These are phyloP conservation scores for Zeuzera pyrina DNA, from an alignment of 2,888 invertebrate species.

Conservation along the genomic window DNA sequence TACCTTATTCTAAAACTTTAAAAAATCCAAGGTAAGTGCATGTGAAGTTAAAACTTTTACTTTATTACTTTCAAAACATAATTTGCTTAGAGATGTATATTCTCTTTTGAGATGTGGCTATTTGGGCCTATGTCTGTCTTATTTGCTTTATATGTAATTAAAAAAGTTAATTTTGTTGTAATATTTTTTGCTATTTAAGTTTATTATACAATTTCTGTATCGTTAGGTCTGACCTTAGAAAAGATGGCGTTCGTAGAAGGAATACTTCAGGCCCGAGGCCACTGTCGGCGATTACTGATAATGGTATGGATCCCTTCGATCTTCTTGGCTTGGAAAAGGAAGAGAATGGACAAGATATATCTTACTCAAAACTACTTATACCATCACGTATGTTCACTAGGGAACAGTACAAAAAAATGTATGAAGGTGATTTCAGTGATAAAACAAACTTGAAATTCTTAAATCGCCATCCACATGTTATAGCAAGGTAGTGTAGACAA, in stretches of 20 bases:
- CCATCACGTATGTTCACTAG: constrained; percentile 75
- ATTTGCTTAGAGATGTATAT: too few species aligned
- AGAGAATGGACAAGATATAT: constrained; percentile 92
- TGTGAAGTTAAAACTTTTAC: too few species aligned
- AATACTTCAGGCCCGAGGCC: constrained; percentile 89
- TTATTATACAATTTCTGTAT: constrained; percentile 2
- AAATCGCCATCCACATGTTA: constrained; percentile 68
- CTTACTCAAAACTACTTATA: constrained; percentile 88
- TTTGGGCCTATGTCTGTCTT: too few species aligned
- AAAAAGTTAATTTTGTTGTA: not conserved
- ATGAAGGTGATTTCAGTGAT: constrained; percentile 59
- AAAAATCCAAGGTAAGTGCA: constrained; percentile 76
- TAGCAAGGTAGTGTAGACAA: constrained; percentile 62
- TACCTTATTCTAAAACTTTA: constrained; percentile 84
- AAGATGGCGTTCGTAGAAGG: constrained; percentile 82
- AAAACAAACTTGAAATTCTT: constrained; percentile 54
- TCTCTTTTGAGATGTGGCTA: too few species aligned
- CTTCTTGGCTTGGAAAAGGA: constrained; percentile 86
- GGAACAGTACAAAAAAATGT: constrained; percentile 62
- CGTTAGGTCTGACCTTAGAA: constrained; percentile 73
- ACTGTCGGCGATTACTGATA: constrained; percentile 87
- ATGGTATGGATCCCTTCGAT: constrained; percentile 87
- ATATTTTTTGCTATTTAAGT: not conserved
- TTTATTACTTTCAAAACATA: too few species aligned
- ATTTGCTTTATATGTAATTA: constrained; percentile 1